phyloP scores from a whole-genome alignment of 2,888 invertebrate species.

The Acheta domesticus region DNA sequence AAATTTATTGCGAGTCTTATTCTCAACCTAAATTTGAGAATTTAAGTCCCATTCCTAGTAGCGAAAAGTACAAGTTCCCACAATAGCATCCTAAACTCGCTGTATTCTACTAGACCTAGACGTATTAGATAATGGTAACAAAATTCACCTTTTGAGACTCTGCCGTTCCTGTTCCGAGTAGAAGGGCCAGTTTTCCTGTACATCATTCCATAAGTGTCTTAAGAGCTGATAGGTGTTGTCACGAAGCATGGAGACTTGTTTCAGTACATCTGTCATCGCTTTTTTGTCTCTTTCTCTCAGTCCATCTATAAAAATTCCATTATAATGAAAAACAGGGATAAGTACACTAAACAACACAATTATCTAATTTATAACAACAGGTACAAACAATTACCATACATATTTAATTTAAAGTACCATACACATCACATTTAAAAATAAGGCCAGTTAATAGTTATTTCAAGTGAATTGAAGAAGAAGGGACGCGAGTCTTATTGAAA shows the following conservation, averaged over 20 bases:
- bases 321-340: not conserved
- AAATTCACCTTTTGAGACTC: slow-evolving; percentile 75
- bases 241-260: slow-evolving; percentile 74
- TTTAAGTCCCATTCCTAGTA: too few species aligned
- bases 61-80: too few species aligned
- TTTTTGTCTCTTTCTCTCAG: slow-evolving; percentile 77
- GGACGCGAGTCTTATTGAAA: too few species aligned
- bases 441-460: not conserved
- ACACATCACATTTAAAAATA: not conserved
- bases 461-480: too few species aligned
- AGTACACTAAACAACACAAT: too few species aligned
- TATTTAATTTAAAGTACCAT: too few species aligned
- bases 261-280: slow-evolving; percentile 71
- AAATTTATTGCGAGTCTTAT: too few species aligned
- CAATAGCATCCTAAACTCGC: too few species aligned
- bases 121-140: not conserved
- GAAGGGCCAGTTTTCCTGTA: slow-evolving; percentile 91
- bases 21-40: too few species aligned
- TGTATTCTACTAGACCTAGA: too few species aligned
- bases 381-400: too few species aligned
- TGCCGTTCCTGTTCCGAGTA: slow-evolving; percentile 86
- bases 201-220: slow-evolving; percentile 87
- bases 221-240: slow-evolving; percentile 88
- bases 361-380: too few species aligned
- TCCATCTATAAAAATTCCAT: slow-evolving; percentile 62